Evolutionary conservation across 92 coral and sea anemone species (phyloP).

Genomic region (Galaxea fascicularis): DNA sequence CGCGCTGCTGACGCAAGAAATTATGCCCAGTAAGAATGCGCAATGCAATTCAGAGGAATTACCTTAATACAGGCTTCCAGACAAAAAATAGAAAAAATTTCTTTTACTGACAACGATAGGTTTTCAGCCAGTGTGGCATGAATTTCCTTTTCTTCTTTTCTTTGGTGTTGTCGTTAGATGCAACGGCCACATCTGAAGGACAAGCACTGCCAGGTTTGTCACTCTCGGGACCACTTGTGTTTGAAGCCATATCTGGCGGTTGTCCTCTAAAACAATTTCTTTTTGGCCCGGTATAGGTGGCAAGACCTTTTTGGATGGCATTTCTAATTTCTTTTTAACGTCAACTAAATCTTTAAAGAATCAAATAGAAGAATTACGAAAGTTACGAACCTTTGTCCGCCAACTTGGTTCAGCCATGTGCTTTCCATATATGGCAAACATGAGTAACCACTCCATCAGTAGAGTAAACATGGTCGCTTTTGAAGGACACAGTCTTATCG

Average conservation of each 20-base stretch:
- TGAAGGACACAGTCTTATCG: background rate
- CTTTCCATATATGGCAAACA: background rate
- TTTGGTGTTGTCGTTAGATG: background rate
- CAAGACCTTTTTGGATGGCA: background rate
- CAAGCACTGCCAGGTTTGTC: background rate
- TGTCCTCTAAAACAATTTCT: background rate
- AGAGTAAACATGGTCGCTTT: background rate
- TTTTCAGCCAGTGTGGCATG: background rate
- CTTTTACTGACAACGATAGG: slow-evolving; percentile 11
- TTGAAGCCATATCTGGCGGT: background rate
- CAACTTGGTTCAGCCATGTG: no score
- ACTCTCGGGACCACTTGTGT: background rate
- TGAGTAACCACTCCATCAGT: slow-evolving; percentile 12
- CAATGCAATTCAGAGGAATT: no score
- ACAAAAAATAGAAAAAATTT: background rate
- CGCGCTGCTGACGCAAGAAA: no score
- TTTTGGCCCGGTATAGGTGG: background rate
- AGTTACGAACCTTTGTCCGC: background rate
- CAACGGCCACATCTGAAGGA: background rate
- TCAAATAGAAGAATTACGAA: background rate
- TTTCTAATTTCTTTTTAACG: no score
- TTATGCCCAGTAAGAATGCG: no score
- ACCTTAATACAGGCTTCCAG: no score
- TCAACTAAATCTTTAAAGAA: background rate
- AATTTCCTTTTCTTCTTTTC: background rate